Evolutionary conservation across 2,797 vertebrate species (phyloP).

Genomic region (Liasis olivaceus): DNA sequence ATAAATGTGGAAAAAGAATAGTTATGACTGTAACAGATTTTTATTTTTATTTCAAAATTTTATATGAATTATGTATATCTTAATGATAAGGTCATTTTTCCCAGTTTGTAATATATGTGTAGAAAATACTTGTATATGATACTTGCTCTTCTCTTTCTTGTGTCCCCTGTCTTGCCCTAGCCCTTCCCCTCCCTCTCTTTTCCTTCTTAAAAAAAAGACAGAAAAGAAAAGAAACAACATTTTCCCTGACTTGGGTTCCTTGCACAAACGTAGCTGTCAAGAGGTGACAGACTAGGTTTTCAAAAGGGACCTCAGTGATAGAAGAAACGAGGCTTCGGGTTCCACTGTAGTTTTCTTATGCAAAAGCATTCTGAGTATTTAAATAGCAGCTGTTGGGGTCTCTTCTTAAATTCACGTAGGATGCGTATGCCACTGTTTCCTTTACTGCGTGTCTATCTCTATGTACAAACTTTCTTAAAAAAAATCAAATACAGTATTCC

Average conservation of each 20-base stretch:
- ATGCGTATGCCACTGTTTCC: slow-evolving; percentile 89
- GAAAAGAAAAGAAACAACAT: slow-evolving; percentile 34
- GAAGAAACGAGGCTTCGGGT: slow-evolving; percentile 70
- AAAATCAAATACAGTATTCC: slow-evolving; percentile 92
- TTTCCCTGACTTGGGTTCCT: slow-evolving; percentile 90
- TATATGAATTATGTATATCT: slow-evolving; percentile 99
- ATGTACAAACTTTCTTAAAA: slow-evolving; percentile 91
- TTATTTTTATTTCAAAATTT: slow-evolving; percentile 99
- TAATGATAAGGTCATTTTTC: slow-evolving; percentile 95
- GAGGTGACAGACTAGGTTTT: slow-evolving; percentile 82
- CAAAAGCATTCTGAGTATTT: slow-evolving; percentile 84
- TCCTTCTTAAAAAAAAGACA: not conserved
- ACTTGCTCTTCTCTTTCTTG: slow-evolving; percentile 82
- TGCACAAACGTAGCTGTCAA: slow-evolving; percentile 88
- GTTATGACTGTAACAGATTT: slow-evolving; percentile 99
- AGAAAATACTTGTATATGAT: slow-evolving; percentile 99
- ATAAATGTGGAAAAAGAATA: slow-evolving; percentile 95
- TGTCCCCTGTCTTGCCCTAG: slow-evolving; percentile 65
- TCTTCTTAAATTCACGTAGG: slow-evolving; percentile 82
- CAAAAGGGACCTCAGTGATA: slow-evolving; percentile 71
- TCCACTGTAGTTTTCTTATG: slow-evolving; percentile 84
- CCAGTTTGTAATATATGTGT: slow-evolving; percentile 99
- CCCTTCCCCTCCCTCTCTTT: slow-evolving; percentile 21
- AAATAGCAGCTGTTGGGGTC: slow-evolving; percentile 78
- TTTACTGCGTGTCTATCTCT: slow-evolving; percentile 90